Conservation (phyloP, 2,113 vertebrate genomes). For the Smithornis capensis region DNA sequence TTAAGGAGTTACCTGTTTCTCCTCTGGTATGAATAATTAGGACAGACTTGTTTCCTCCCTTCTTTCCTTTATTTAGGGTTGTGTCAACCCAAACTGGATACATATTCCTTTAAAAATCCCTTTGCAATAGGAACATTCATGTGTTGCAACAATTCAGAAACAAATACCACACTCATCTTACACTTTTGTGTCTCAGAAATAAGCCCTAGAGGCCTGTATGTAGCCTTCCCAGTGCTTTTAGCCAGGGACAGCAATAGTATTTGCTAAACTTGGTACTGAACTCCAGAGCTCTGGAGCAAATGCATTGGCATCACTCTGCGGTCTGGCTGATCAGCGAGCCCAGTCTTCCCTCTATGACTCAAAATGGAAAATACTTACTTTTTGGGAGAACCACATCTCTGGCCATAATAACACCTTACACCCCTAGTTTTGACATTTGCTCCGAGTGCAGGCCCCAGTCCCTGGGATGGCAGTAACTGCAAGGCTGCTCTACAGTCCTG, state of each 20-base stretch:
- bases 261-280: neutral
- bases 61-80: neutral
- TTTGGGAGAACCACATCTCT: neutral
- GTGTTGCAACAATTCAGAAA: neutral
- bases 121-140: neutral
- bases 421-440: neutral
- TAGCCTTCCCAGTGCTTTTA: neutral
- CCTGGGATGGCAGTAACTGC: neutral
- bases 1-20: neutral
- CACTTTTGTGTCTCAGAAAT: neutral
- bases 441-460: neutral
- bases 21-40: neutral
- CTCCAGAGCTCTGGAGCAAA: neutral
- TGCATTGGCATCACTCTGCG: neutral
- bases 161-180: neutral
- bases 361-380: neutral
- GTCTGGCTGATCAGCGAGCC: neutral
- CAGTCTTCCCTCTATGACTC: neutral
- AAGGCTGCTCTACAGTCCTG: neutral
- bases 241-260: neutral
- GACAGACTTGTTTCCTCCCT: neutral
- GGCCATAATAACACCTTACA: neutral
- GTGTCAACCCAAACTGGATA: neutral
- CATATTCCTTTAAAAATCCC: neutral
- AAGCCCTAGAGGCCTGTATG: neutral